Conservation (phyloP, 2,113 vertebrate genomes). For the Callaeas wilsoni region DNA sequence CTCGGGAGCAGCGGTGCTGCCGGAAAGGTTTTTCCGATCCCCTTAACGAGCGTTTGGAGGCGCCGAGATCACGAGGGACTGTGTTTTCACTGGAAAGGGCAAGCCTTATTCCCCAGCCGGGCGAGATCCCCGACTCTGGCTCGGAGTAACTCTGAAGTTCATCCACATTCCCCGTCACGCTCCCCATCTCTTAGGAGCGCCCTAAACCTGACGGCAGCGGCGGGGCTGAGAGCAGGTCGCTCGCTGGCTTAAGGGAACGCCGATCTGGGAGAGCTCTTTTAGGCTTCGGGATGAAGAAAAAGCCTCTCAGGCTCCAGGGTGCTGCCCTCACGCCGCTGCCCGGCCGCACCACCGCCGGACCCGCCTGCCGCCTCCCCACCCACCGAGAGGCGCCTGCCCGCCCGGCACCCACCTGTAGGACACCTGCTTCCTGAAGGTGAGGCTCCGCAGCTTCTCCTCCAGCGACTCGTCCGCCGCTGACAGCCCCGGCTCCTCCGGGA, state of each 20-base stretch:
- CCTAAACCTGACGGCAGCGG: neutral
- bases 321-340: neutral
- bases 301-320: neutral
- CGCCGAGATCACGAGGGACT: neutral
- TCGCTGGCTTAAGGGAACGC: neutral
- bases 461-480: conserved; percentile 75
- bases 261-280: rapidly evolving
- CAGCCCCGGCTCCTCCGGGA: conserved; percentile 61
- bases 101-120: neutral
- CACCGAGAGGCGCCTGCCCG: neutral
- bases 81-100: neutral
- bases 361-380: neutral
- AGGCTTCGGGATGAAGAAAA: neutral
- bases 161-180: neutral
- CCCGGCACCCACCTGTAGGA: conserved; percentile 82
- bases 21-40: neutral
- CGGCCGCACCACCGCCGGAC: neutral
- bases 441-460: conserved; percentile 82
- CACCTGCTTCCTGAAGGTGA: conserved; percentile 88
- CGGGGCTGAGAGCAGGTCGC: neutral
- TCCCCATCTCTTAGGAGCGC: neutral
- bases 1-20: neutral
- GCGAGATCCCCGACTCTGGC: neutral
- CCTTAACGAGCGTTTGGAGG: neutral
- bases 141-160: neutral